A percentile compares a stretch with the other conserved stretches of the same genome.
These are phyloP conservation scores for Cynocephalus volans DNA, from an alignment of 2,113 vertebrate genomes.

Conservation along the genomic window DNA sequence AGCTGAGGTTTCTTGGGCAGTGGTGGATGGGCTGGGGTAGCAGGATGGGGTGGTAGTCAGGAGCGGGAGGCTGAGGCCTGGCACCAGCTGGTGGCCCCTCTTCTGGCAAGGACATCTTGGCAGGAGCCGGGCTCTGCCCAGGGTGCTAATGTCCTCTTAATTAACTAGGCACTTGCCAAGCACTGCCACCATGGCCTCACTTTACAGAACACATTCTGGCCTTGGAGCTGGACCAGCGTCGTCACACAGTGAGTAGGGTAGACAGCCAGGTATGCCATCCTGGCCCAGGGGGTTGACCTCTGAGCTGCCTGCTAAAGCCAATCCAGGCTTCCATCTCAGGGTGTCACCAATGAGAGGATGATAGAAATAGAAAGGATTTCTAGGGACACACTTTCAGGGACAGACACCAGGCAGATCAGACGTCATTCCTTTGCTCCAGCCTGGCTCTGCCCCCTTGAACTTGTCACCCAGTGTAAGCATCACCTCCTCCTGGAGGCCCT, in stretches of 20 bases:
- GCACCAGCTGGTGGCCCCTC: neutral
- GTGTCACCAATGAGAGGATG: rapidly evolving
- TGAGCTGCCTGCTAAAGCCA: neutral
- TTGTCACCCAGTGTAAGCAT: neutral
- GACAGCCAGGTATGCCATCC: neutral
- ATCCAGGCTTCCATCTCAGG: neutral
- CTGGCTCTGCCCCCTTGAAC: neutral
- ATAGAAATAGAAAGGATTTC: neutral
- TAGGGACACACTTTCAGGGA: neutral
- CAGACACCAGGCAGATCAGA: neutral
- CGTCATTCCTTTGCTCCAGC: neutral
- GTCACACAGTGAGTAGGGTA: neutral
- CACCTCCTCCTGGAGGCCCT: neutral
- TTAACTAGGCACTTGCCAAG: conserved; percentile 74
- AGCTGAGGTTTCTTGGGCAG: neutral
- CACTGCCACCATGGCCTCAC: rapidly evolving
- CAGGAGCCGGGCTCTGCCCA: conserved; percentile 59
- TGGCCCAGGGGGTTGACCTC: neutral
- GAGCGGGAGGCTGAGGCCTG: neutral
- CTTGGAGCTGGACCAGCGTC: neutral
- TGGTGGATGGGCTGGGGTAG: rapidly evolving
- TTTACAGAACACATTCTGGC: neutral
- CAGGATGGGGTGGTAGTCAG: neutral
- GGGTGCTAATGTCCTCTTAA: conserved; percentile 83
- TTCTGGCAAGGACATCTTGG: conserved; percentile 76